These are phyloP conservation scores for Sarcophaga bullata DNA, from an alignment of 1,140 invertebrate species.

Conservation along the genomic window DNA sequence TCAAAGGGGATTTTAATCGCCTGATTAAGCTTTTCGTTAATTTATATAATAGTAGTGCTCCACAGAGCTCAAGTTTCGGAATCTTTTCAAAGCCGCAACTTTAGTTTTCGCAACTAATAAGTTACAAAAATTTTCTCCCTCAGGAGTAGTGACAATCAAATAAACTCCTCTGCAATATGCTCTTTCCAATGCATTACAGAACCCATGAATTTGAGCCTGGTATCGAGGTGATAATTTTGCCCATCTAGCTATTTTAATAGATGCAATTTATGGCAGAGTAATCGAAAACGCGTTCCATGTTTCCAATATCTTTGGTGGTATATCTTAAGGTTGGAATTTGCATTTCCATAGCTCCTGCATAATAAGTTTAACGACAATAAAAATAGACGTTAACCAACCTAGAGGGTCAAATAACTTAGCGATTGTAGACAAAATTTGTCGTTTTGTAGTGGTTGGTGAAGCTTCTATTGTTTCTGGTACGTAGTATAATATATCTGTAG, in stretches of 20 bases:
- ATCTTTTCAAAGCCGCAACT: constrained; percentile 5
- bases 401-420: constrained; percentile 3
- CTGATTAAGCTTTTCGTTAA: no score
- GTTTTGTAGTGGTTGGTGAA: constrained; percentile 4
- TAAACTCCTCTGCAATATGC: neutral
- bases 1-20: neutral
- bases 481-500: neutral
- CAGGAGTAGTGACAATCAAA: neutral
- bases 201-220: neutral
- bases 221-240: neutral
- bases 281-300: neutral
- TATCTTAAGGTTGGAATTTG: constrained; percentile 39
- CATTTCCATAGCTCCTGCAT: no score
- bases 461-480: neutral
- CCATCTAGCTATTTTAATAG: neutral
- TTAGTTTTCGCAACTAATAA: neutral
- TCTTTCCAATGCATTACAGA: neutral
- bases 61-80: neutral
- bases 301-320: neutral
- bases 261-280: neutral
- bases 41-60: neutral
- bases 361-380: constrained; percentile 22
- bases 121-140: neutral
- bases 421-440: neutral
- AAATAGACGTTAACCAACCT: neutral